Evolutionary conservation across 2,888 invertebrate species (phyloP), one percentile per base, ranked within the genome.

Genomic region (Mellilla xanthometata): DNA sequence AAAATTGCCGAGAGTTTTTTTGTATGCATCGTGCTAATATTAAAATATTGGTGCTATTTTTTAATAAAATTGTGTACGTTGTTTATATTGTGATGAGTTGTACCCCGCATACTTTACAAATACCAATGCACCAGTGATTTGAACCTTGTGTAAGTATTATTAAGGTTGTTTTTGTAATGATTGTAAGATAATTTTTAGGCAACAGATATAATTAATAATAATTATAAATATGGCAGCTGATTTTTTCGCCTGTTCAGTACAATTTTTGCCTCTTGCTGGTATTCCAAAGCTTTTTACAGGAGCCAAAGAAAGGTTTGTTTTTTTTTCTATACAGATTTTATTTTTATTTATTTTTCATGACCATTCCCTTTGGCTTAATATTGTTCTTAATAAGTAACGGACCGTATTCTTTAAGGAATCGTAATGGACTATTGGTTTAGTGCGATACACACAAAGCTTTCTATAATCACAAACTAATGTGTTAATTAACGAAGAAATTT

Each of bases 11-110:
- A 30, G 60, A 68, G 56, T 61, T 66, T 57, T 55, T 52, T 62
- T 68, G 68, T 64, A 67, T 66, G 56, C 68, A 62, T 73, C 71
- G 75, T 78, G 77, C 82, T 83, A 72, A 81, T 81, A 81, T 83
- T 79, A 72, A 62, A 74, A 77, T 80, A 81, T 86, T 87, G 88
- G 87, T 88, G 87, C 88, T 88, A 88, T 85, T 85, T 81, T 82
- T 59, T 53, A 61, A 60, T 55, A 61, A 72, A 63, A 65, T 62
- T 66, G 68, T 69, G 71, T 72, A 73, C 68, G 62, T 59, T 73
- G 74, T 69, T 65, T 71, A 68, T 69, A 68, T 67, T 60, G 54
- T 61, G 61, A 60, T 68, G 54, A 60, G 54, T 60, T 64, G 28
- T 6, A 51, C 34, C 64, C 62, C 53, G 51, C 60, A 56, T 59